A percentile compares a stretch with the other conserved stretches of the same genome.
Evolutionary conservation across 1,140 invertebrate species (phyloP).

Genomic region (Stegodyphus mimosarum): DNA sequence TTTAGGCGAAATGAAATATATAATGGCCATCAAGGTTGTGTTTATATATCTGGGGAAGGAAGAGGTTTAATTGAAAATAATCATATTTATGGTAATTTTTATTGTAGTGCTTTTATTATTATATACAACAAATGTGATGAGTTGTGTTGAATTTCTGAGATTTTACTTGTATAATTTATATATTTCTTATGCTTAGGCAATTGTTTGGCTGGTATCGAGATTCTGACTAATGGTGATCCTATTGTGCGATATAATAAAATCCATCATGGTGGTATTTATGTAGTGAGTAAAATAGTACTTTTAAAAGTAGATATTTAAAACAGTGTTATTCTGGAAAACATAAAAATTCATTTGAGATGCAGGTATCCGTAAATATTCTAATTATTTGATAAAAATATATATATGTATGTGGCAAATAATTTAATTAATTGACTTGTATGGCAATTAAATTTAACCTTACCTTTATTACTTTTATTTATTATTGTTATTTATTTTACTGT

Average conservation of each 20-base stretch:
- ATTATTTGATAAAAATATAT: too few species aligned
- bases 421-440: too few species aligned
- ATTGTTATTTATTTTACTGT: too few species aligned
- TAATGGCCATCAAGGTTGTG: constrained; percentile 96
- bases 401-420: too few species aligned
- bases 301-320: too few species aligned
- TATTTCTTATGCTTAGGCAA: constrained; percentile 74
- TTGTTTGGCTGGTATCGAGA: constrained; percentile 97
- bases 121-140: not conserved
- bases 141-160: not conserved
- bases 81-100: constrained; percentile 88
- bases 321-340: too few species aligned
- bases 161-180: not conserved
- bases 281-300: constrained; percentile 72
- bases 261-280: constrained; percentile 98
- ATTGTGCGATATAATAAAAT: constrained; percentile 99
- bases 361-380: too few species aligned
- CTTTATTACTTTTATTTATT: too few species aligned
- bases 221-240: constrained; percentile 97
- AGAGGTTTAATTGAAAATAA: constrained; percentile 98
- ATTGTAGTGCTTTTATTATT: not conserved
- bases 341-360: too few species aligned
- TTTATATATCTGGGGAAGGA: constrained; percentile 99
- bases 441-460: too few species aligned
- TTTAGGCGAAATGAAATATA: constrained; percentile 95